phyloP scores from a whole-genome alignment of 1,140 invertebrate genomes.

The Geopemphigus sp. region DNA sequence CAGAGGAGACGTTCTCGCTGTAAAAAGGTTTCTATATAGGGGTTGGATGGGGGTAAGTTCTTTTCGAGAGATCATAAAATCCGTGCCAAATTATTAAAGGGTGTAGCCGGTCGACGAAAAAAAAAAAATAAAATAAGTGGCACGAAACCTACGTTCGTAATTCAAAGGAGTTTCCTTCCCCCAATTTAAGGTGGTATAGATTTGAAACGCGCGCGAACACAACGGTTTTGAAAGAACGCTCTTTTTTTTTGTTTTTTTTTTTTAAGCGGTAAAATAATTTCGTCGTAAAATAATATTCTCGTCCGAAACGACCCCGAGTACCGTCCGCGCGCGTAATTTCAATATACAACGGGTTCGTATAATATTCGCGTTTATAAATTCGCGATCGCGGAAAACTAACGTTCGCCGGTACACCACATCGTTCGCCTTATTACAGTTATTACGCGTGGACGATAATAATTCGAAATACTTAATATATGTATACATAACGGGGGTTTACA shows the following conservation, averaged over 20 bases:
- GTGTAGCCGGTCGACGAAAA: constrained; percentile 33
- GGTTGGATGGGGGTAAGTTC: constrained; percentile 13
- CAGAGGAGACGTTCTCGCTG: constrained; percentile 24
- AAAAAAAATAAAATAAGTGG: constrained; percentile 38
- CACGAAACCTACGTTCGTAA: constrained; percentile 37
- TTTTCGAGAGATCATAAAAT: constrained; percentile 42
- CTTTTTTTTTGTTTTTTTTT: neutral
- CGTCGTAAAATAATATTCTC: neutral
- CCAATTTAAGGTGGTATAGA: neutral
- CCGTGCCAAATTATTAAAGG: constrained; percentile 44
- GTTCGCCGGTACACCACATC: too few species aligned
- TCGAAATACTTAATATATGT: too few species aligned
- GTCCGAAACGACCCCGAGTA: neutral
- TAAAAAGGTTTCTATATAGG: constrained; percentile 23
- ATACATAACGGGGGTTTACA: too few species aligned
- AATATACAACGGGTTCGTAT: too few species aligned
- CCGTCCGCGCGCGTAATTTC: neutral
- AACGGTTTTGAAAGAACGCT: constrained; percentile 1
- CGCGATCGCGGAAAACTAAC: too few species aligned
- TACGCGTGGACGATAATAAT: too few species aligned
- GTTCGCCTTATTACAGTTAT: too few species aligned
- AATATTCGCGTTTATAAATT: too few species aligned
- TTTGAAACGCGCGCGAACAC: neutral
- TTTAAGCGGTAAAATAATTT: constrained; percentile 4
- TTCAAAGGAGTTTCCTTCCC: constrained; percentile 25